A percentile compares a stretch with the other conserved stretches of the same genome.
Evolutionary conservation across 2,888 invertebrate species (phyloP).

Genomic region (Acleris cristana): DNA sequence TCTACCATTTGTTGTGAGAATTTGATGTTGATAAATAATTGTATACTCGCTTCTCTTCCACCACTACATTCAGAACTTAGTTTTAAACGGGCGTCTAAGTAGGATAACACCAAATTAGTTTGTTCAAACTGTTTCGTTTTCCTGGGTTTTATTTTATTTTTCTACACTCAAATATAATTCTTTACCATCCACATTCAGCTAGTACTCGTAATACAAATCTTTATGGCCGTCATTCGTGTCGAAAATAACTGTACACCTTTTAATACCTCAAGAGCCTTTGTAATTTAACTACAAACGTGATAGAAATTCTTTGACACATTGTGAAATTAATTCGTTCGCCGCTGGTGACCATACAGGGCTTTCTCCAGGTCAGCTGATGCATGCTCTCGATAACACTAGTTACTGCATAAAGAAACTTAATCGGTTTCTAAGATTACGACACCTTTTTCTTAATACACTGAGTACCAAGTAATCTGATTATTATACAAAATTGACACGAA

Average conservation of each 20-base stretch:
- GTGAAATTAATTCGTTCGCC: constrained; percentile 35
- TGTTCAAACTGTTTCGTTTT: too few species aligned
- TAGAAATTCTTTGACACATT: constrained; percentile 36
- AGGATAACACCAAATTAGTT: too few species aligned
- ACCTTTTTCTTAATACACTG: constrained; percentile 5
- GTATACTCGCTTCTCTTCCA: not conserved
- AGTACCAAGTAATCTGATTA: too few species aligned
- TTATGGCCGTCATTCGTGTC: constrained; percentile 2
- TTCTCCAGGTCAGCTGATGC: constrained; percentile 31
- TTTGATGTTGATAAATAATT: too few species aligned
- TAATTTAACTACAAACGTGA: constrained; percentile 30
- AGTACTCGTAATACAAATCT: not conserved
- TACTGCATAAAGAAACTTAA: constrained; percentile 29
- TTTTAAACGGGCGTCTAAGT: too few species aligned
- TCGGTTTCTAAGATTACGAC: constrained; percentile 33
- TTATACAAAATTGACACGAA: too few species aligned
- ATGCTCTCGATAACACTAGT: constrained; percentile 34
- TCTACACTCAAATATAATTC: too few species aligned
- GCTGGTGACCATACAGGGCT: constrained; percentile 36
- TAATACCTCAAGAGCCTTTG: constrained; percentile 20
- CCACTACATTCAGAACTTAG: not conserved
- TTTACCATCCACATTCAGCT: too few species aligned
- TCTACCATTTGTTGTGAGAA: too few species aligned
- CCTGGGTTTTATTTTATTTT: too few species aligned
- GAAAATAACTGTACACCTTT: constrained; percentile 21